Conservation (phyloP, 2,113 vertebrate genomes). For the Xiphophorus couchianus region DNA sequence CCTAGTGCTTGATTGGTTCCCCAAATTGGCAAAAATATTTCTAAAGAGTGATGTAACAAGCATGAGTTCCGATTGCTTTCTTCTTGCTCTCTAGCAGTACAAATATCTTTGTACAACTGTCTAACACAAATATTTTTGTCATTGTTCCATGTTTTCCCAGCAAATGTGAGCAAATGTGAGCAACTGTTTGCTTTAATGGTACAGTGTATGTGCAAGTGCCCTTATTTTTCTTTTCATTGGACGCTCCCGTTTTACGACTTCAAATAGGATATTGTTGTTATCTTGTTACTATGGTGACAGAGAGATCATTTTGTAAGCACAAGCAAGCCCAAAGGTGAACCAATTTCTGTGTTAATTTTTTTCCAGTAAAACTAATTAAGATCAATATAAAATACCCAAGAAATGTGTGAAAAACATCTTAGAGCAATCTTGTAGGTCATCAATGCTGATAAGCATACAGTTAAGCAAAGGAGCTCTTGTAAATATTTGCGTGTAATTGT, state of each 20-base stretch:
- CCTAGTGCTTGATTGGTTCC: neutral
- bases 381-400: neutral
- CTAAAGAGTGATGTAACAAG: neutral
- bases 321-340: constrained; percentile 18
- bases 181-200: constrained; percentile 9
- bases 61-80: neutral
- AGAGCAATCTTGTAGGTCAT: neutral
- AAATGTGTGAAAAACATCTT: neutral
- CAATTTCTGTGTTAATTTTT: neutral
- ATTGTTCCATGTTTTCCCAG: constrained; percentile 40
- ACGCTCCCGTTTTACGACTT: constrained; percentile 47
- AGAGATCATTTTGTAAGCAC: constrained; percentile 61
- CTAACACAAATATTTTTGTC: constrained; percentile 60
- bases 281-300: constrained; percentile 66
- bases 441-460: constrained; percentile 4
- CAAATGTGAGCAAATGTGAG: constrained; percentile 25
- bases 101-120: constrained; percentile 25
- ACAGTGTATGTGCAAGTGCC: constrained; percentile 25
- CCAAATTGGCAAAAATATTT: neutral
- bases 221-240: constrained; percentile 31
- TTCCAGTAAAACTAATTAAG: neutral
- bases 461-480: constrained; percentile 29
- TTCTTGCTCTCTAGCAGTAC: constrained; percentile 1
- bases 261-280: constrained; percentile 74
- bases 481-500: constrained; percentile 62